Evolutionary conservation across 2,888 invertebrate genomes (phyloP), one percentile per base, ranked within the genome.

Genomic region (Ophion slaviceki): DNA sequence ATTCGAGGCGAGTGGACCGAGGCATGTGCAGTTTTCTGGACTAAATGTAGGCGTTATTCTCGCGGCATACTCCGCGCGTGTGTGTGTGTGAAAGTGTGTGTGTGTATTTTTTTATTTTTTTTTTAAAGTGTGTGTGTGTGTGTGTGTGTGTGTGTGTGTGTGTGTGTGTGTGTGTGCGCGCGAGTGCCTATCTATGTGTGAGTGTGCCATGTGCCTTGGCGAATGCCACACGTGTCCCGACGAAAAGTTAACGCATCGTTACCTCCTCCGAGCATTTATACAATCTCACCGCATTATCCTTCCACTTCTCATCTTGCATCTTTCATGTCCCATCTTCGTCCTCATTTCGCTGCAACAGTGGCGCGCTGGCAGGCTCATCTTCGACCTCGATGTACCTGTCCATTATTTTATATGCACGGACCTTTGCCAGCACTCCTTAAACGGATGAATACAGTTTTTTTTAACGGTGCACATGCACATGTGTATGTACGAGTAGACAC

Each of bases 321-420:
- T 82, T 72, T 80, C 71, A 45, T 53, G 24, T 80, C 47, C 14
- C 67, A 57, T 82, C 75, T 77, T 80, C 62, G 66, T 78, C 61
- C 70, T 78, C 77, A 36, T 86, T 83, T 77, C 32, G 53, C 80
- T 67, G 20, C 36, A 74, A 36, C 62, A 68, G 32, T 59, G 24
- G 28, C n/a, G 66, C 47, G 70, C 83, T 59, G 67, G 57, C 67
- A 67, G 66, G 53, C 80, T 76, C 83, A 86, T 86, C 80, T 72
- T 70, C 80, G 70, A 80, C 80, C 80, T 80, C 83, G 68, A 83
- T 86, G 83, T 79, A 86, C 86, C 83, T 79, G 84, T 86, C 80
- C 77, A 74, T 86, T 86, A 86, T 84, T 74, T 78, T 61, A 80
- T 76, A 80, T 53, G 45, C 32, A 40, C 57, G 67, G 36, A 47